Percentiles rank a stretch among this genome's conserved stretches.
These are phyloP conservation scores for Automeris io DNA, from an alignment of 2,888 invertebrate species.

Conservation along the genomic window DNA sequence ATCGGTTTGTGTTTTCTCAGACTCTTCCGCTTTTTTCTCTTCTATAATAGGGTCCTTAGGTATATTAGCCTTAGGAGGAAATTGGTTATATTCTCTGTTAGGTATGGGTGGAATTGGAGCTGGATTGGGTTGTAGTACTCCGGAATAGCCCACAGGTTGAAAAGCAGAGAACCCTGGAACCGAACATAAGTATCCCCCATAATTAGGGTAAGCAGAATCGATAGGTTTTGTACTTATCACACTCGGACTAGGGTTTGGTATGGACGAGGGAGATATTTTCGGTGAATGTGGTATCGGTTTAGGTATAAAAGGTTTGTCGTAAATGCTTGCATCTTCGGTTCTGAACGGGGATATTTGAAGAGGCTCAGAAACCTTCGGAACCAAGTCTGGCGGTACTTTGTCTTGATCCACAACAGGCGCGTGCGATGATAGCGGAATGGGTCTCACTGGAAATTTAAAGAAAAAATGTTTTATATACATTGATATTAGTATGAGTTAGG, in stretches of 20 bases:
- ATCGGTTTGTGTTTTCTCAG: slow-evolving; percentile 37
- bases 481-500: too few species aligned
- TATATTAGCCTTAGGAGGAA: slow-evolving; percentile 14
- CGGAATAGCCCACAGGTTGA: slow-evolving; percentile 55
- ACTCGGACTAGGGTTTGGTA: slow-evolving; percentile 67
- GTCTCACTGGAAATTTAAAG: slow-evolving; percentile 22
- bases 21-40: slow-evolving; percentile 23
- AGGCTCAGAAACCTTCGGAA: slow-evolving; percentile 36
- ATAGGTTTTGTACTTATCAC: slow-evolving; percentile 48
- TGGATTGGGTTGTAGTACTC: slow-evolving; percentile 32
- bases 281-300: slow-evolving; percentile 57
- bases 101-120: slow-evolving; percentile 28
- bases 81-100: slow-evolving; percentile 31
- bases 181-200: slow-evolving; percentile 57
- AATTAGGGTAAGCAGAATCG: slow-evolving; percentile 53
- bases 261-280: slow-evolving; percentile 69
- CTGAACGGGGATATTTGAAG: slow-evolving; percentile 21
- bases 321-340: slow-evolving; percentile 28
- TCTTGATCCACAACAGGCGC: slow-evolving; percentile 29
- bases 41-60: slow-evolving; percentile 22
- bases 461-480: too few species aligned
- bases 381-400: slow-evolving; percentile 29
- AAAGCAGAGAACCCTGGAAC: slow-evolving; percentile 69
- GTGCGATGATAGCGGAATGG: slow-evolving; percentile 17
- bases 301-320: slow-evolving; percentile 49